Base-by-base conservation (phyloP, 2,113 vertebrate species). In the Thomomys bottae region DNA sequence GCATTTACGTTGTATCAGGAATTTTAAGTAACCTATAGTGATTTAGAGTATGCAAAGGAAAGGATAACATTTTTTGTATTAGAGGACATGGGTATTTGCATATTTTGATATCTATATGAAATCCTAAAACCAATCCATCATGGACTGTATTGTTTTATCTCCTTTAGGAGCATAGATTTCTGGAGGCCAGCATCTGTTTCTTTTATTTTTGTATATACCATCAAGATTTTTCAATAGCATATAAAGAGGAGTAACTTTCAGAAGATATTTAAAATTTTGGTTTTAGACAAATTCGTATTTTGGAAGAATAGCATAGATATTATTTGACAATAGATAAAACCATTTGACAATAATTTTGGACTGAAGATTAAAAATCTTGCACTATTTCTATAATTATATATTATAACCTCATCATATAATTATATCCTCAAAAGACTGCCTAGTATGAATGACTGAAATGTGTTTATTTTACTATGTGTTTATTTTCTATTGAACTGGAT, bases 371-470 rank as follows among this genome's bases (percentile, higher is more conserved):
- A 21, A n/a, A 79, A 42, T 75, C 80, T 86, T 86, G 30, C 63
- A 32, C 70, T 61, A 78, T 71, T 77, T 79, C 59, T 14, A 23
- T 61, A 91, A 34, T 30, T 66, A 18, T 80, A 40, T 21, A 79
- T 17, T 88, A 23, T 68, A 21, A 40, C n/a, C n/a, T n/a, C n/a
- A n/a, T n/a, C n/a, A n/a, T n/a, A n/a, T n/a, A n/a, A n/a, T n/a
- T n/a, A n/a, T n/a, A n/a, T 38, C 73, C 67, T 88, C 49, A 32
- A 42, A 88, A 84, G 57, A 49, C 66, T 85, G 40, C 17, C 23
- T 79, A 42, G 38, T 85, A 67, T 80, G 12, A 89, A 32, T 85
- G 36, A 85, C 71, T 80, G 26, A 45, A 89, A 32, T 88, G 40
- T 68, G 9, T 80, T 88, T 30, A 28, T 80, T 81, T 77, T 71